A percentile compares a stretch with the other conserved stretches of the same genome.
Evolutionary conservation across 2,113 vertebrate species (phyloP).

Genomic region (Steatornis caripensis): DNA sequence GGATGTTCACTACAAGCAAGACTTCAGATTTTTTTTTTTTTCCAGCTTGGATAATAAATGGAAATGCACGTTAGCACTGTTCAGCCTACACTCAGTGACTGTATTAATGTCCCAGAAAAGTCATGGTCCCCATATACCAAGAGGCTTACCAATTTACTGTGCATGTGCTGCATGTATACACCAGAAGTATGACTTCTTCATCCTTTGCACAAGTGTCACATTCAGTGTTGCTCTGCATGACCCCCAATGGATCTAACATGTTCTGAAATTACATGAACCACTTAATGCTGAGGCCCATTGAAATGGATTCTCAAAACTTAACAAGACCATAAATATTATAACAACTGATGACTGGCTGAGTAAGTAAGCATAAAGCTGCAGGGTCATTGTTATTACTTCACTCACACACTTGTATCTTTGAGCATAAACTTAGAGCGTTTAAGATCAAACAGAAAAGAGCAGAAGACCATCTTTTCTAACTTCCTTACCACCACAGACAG

Average conservation of each 20-base stretch:
- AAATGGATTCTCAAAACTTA: background rate
- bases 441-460: background rate
- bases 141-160: background rate
- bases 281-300: background rate
- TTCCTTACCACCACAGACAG: background rate
- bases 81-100: background rate
- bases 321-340: background rate
- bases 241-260: accelerated
- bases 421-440: background rate
- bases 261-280: background rate
- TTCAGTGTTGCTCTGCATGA: background rate
- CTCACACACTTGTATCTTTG: background rate
- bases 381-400: background rate
- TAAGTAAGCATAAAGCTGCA: background rate
- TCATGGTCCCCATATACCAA: background rate
- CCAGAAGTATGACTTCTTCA: background rate
- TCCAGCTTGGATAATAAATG: background rate
- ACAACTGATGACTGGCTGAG: background rate
- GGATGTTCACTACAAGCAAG: background rate
- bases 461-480: background rate
- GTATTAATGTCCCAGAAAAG: background rate
- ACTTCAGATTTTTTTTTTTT: background rate
- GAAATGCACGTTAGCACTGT: background rate
- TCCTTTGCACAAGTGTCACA: background rate
- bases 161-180: accelerated